phyloP scores from a whole-genome alignment of 2,797 vertebrate species.

The Psittacula derbiana region DNA sequence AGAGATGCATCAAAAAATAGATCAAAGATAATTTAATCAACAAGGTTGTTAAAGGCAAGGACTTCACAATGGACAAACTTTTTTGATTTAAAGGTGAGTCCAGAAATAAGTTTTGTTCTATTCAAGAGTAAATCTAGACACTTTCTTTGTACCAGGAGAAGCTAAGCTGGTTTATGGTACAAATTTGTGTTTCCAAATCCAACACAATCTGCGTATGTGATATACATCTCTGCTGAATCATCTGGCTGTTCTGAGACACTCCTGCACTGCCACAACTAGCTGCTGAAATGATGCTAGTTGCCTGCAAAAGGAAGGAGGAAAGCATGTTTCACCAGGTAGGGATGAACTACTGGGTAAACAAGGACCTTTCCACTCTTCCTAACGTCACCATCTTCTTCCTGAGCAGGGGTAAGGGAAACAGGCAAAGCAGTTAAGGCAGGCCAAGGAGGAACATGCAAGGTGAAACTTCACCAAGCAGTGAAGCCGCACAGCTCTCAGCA shows the following conservation, averaged over 20 bases:
- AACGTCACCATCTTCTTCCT: neutral
- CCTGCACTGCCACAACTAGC: neutral
- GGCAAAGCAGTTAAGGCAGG: neutral
- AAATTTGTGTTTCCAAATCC: neutral
- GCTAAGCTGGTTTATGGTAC: fast-evolving
- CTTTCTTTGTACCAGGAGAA: neutral
- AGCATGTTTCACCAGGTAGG: neutral
- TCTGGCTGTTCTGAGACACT: neutral
- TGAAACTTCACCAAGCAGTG: neutral
- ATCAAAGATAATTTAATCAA: neutral
- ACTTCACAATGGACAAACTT: neutral
- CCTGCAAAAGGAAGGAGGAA: neutral
- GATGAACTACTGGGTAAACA: neutral
- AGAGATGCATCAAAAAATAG: neutral
- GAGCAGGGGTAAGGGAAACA: neutral
- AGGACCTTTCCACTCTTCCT: neutral
- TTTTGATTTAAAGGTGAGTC: neutral
- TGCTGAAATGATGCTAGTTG: neutral
- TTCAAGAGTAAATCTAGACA: neutral
- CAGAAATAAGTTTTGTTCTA: neutral
- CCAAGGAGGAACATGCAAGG: neutral
- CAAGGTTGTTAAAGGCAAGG: neutral
- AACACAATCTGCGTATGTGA: neutral
- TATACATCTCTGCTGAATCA: neutral
- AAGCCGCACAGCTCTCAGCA: neutral